Conservation (phyloP, 2,888 invertebrate species). For the Hyles lineata region DNA sequence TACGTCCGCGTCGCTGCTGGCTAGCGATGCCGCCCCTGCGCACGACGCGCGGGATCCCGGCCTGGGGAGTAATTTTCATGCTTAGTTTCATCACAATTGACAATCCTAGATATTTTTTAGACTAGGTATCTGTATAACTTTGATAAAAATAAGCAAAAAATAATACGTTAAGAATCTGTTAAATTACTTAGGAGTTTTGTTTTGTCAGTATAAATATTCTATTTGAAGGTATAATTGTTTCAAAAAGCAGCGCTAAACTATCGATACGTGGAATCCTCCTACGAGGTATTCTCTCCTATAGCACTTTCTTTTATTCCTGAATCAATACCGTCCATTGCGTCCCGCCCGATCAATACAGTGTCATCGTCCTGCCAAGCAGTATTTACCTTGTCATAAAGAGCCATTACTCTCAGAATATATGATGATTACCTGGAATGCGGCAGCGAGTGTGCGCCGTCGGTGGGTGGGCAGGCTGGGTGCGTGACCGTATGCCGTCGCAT, state of each 20-base stretch:
- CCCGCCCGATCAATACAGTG: too few relatives aligned
- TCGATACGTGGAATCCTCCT: too few relatives aligned
- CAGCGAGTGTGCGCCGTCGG: conserved; percentile 86
- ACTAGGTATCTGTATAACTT: too few relatives aligned
- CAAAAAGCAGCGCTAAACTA: too few relatives aligned
- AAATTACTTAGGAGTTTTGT: too few relatives aligned
- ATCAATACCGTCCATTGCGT: too few relatives aligned
- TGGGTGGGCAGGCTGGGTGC: conserved; percentile 75
- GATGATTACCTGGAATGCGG: conserved; percentile 87
- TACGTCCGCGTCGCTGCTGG: conserved; percentile 80
- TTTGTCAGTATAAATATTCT: too few relatives aligned
- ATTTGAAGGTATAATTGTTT: too few relatives aligned
- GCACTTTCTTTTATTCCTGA: too few relatives aligned
- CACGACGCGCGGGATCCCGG: conserved; percentile 84
- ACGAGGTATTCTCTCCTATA: too few relatives aligned
- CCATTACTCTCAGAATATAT: background rate
- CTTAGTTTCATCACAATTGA: background rate
- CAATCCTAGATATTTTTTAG: background rate
- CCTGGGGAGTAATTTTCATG: conserved; percentile 49
- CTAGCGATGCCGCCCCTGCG: conserved; percentile 85
- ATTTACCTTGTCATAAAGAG: background rate
- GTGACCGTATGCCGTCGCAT: conserved; percentile 89
- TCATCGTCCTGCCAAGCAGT: background rate
- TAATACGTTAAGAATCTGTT: too few relatives aligned
- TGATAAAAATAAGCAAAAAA: too few relatives aligned